Conservation (phyloP, 2,888 invertebrate genomes). For the Eilema depressum region DNA sequence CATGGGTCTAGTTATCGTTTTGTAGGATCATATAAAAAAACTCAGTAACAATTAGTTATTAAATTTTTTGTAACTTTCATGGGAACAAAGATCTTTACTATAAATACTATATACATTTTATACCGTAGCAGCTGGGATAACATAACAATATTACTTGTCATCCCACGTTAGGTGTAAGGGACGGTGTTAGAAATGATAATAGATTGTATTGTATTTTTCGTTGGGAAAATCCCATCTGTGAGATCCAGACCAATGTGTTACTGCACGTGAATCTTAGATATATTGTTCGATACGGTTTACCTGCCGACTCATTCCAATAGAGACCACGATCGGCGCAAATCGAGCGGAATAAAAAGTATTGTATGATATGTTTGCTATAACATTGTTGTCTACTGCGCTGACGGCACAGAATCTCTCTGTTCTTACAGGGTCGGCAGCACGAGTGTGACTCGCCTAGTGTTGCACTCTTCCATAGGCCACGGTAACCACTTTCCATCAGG, state of each 20-base stretch:
- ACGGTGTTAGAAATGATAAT: conserved; percentile 8
- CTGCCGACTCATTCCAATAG: background rate
- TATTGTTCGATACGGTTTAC: background rate
- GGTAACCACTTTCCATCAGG: no score
- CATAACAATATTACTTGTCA: conserved; percentile 14
- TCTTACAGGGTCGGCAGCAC: no score
- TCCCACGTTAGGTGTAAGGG: conserved; percentile 5
- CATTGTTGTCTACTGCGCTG: no score
- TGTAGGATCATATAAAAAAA: no score
- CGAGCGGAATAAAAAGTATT: background rate
- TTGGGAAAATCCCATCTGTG: conserved; percentile 5
- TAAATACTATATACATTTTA: background rate
- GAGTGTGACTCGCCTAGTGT: no score
- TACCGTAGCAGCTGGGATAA: background rate
- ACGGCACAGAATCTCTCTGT: no score
- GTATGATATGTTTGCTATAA: background rate
- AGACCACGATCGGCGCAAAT: background rate
- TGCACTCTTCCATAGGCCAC: no score
- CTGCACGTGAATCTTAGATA: conserved; percentile 11
- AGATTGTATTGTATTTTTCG: conserved; percentile 12
- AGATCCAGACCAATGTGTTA: conserved; percentile 9
- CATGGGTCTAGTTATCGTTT: no score
- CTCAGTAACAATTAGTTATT: background rate
- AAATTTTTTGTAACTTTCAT: conserved; percentile 7
- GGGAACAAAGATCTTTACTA: background rate